Base-by-base conservation (phyloP, 1,140 invertebrate species). In the Scaptomyza montana region DNA sequence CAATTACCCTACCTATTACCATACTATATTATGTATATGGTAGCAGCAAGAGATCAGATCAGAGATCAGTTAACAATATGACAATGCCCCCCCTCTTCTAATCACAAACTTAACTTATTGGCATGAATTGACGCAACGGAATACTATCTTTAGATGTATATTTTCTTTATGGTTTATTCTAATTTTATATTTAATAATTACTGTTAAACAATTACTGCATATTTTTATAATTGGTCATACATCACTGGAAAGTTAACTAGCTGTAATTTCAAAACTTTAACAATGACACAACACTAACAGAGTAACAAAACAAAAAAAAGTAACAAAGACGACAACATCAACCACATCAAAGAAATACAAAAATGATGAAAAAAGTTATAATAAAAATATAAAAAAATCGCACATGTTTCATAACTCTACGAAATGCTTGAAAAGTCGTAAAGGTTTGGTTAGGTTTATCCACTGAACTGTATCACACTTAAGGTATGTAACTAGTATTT, bases 161-260 rank as follows among this genome's bases (percentile, higher is more conserved):
- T 25, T 25, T 1, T 25, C 21, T 25, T 1, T 25, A 25, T 25
- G 3, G 21, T 4, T 25, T 25, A 25, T 25, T 25, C 21, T 25
- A 25, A 16, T 16, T 1, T 16, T 16, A 1, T 16, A 1, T 16
- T 16, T 16, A 16, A 16, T 16, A 16, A 16, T 16, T 4, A 25
- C 21, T 25, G 21, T 25, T 25, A 25, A 25, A 25, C 9, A 59
- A 74, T 43, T 55, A 21, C 10, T 30, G 45, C 16, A 53, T 50
- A 65, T 74, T 60, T 69, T 70, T 50, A 55, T 70, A 77, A 74
- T 77, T 74, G 61, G 45, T 57, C 61, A 64, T 64, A 65, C 74
- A 41, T 56, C 65, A 64, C 60, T 64, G 54, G 50, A 68, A 77
- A 61, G 74, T 53, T 59, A 67, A 67, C 43, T 51, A 71, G 61